Evolutionary conservation across 2,113 vertebrate species (phyloP).

Genomic region (Arizona elegans): DNA sequence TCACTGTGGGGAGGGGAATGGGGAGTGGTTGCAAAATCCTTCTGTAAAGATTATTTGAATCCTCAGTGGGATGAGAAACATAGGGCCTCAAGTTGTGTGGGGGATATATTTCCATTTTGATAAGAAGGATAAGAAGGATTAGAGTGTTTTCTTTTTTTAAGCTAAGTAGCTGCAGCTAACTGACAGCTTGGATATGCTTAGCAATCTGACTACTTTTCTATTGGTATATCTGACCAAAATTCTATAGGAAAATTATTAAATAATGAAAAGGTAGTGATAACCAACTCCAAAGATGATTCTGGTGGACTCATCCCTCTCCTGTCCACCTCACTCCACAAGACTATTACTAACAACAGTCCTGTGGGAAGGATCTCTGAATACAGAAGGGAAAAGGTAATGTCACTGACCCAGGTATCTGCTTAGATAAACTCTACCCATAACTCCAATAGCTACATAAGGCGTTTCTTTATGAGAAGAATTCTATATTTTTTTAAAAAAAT

Average conservation of each 20-base stretch:
- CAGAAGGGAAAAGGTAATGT: neutral
- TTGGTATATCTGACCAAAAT: neutral
- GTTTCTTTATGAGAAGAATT: neutral
- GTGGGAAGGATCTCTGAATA: neutral
- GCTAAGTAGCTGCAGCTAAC: neutral
- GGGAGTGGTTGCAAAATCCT: neutral
- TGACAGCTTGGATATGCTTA: neutral
- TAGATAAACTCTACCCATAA: neutral
- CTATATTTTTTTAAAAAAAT: neutral
- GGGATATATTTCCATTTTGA: neutral
- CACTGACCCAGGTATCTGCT: neutral
- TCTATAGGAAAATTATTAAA: neutral
- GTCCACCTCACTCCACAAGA: neutral
- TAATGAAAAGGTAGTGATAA: neutral
- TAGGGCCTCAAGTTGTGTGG: neutral
- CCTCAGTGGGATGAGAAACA: neutral
- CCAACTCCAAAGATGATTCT: neutral
- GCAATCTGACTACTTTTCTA: neutral
- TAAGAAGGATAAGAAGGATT: neutral
- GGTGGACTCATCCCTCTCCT: neutral
- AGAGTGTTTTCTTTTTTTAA: neutral
- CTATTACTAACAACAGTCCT: neutral
- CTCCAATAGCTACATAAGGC: neutral
- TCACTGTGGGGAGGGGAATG: no score
- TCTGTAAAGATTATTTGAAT: neutral